A percentile compares a stretch with the other conserved stretches of the same genome.
Conservation (phyloP, 1,140 invertebrate species). For the Leptinotarsa lineolata region DNA sequence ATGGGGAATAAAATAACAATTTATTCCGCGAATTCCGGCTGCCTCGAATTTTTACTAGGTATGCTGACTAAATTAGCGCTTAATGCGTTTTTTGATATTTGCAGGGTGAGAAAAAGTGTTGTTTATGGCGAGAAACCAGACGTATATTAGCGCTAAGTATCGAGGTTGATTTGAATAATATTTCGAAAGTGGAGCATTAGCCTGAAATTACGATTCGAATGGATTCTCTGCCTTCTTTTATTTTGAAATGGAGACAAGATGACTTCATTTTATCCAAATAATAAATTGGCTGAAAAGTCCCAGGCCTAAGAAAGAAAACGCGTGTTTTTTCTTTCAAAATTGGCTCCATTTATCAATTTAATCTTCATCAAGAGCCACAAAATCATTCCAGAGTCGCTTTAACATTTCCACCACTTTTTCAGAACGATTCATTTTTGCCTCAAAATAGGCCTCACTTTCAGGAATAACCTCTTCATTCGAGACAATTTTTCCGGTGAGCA, state of each 20-base stretch:
- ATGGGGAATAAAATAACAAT: conserved; percentile 14
- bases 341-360: too few species aligned
- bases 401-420: too few species aligned
- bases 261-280: neutral
- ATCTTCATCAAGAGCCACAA: too few species aligned
- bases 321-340: too few species aligned
- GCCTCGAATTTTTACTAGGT: neutral
- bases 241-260: neutral
- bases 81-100: neutral
- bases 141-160: conserved; percentile 13
- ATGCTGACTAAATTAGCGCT: conserved; percentile 12
- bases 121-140: conserved; percentile 7
- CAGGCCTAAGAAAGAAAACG: too few species aligned
- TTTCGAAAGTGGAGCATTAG: conserved; percentile 11
- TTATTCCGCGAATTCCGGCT: conserved; percentile 6
- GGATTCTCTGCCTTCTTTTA: neutral
- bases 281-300: too few species aligned
- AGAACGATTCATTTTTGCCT: too few species aligned
- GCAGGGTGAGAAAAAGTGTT: conserved; percentile 17
- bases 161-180: conserved; percentile 18
- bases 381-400: too few species aligned
- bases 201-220: conserved; percentile 11
- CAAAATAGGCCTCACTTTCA: too few species aligned
- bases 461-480: too few species aligned
- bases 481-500: too few species aligned